Evolutionary conservation across 2,888 invertebrate species (phyloP).

Genomic region (Anodontia alba): DNA sequence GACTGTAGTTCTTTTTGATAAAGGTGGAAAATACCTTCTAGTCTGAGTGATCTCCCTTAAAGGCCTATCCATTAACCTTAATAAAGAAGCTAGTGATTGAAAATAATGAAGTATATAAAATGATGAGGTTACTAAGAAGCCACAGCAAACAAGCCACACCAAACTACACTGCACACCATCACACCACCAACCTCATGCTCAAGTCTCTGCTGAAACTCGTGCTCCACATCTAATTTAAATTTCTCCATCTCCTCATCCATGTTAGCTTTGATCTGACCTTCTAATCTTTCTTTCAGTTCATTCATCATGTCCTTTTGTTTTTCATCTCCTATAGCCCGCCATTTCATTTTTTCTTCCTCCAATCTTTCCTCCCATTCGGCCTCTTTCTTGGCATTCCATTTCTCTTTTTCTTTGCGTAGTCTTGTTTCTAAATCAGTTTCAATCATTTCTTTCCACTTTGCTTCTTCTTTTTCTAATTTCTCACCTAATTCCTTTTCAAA

Average conservation of each 20-base stretch:
- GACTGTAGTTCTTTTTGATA: too few relatives aligned
- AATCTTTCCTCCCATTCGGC: constrained; percentile 52
- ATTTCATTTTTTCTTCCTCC: constrained; percentile 40
- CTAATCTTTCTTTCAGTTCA: constrained; percentile 32
- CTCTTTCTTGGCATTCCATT: constrained; percentile 57
- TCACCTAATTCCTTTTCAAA: constrained; percentile 60
- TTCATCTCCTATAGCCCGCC: constrained; percentile 31
- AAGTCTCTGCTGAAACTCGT: constrained; percentile 45
- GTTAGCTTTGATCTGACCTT: constrained; percentile 39
- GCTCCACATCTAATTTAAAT: constrained; percentile 43
- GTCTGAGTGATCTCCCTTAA: too few relatives aligned
- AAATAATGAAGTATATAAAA: too few relatives aligned
- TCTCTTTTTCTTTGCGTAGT: constrained; percentile 55
- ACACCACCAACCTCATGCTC: constrained; percentile 56
- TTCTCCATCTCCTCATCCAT: constrained; percentile 57
- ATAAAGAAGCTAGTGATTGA: too few relatives aligned
- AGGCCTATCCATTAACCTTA: too few relatives aligned
- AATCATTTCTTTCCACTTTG: constrained; percentile 63
- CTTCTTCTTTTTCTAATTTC: constrained; percentile 55
- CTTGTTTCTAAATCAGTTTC: constrained; percentile 57
- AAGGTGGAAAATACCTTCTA: too few relatives aligned
- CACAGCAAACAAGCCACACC: background rate
- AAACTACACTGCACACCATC: background rate
- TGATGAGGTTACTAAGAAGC: background rate
- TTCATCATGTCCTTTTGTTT: constrained; percentile 49